Conservation (phyloP, 2,888 invertebrate genomes). For the Miltochrista miniata region DNA sequence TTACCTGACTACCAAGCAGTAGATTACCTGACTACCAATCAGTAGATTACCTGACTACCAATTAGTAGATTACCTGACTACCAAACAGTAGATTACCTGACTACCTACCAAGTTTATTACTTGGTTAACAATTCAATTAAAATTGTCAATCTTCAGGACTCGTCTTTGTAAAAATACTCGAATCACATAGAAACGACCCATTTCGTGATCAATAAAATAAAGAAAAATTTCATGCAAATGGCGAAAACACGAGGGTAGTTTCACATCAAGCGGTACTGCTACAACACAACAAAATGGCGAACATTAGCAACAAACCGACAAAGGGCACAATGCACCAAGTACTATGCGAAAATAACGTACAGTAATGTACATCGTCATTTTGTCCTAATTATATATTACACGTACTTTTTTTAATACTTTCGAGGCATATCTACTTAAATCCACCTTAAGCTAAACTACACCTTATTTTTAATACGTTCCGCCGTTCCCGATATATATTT, state of each 20-base stretch:
- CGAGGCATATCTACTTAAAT: conserved; percentile 69
- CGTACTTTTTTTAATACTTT: conserved; percentile 79
- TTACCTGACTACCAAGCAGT: too few species aligned
- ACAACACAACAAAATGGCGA: conserved; percentile 35
- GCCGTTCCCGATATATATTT: conserved; percentile 20
- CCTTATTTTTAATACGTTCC: conserved; percentile 44
- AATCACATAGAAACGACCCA: too few species aligned
- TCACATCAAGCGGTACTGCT: background rate
- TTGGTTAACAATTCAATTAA: too few species aligned
- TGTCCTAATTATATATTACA: conserved; percentile 72
- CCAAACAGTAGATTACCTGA: too few species aligned
- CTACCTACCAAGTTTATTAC: too few species aligned
- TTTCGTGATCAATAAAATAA: background rate
- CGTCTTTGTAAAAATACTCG: too few species aligned
- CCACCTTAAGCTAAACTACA: conserved; percentile 71
- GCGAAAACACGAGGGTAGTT: background rate
- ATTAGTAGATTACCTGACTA: too few species aligned
- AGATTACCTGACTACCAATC: too few species aligned
- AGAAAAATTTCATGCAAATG: background rate
- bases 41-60: too few species aligned
- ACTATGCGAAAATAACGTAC: conserved; percentile 76
- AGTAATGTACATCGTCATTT: conserved; percentile 77
- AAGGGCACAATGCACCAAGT: conserved; percentile 76
- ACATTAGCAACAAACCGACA: conserved; percentile 59
- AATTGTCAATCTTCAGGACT: too few species aligned